Evolutionary conservation across 2,888 invertebrate genomes (phyloP).

Genomic region (Papilio protenor): DNA sequence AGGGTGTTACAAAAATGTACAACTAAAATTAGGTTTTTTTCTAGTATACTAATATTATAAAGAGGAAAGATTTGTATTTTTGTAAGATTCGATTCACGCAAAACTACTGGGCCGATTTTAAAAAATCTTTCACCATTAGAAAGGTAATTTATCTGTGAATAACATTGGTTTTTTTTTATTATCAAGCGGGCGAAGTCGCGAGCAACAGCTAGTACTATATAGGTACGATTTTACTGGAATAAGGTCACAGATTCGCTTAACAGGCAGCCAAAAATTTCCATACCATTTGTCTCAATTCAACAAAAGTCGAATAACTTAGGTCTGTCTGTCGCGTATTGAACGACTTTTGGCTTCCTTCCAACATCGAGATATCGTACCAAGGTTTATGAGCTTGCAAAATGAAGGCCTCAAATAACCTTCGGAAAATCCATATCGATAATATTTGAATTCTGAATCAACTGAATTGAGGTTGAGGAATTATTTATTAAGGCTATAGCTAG

Average conservation of each 20-base stretch:
- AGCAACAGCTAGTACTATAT: background rate
- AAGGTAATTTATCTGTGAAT: too few relatives aligned
- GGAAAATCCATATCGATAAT: background rate
- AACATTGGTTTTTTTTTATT: too few relatives aligned
- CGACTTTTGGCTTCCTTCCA: slow-evolving; percentile 34
- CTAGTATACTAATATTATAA: too few relatives aligned
- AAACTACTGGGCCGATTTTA: too few relatives aligned
- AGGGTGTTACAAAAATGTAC: too few relatives aligned
- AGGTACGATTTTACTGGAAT: background rate
- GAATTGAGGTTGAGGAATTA: background rate
- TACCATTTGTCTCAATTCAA: slow-evolving; percentile 14
- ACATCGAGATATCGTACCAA: slow-evolving; percentile 22
- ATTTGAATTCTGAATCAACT: background rate
- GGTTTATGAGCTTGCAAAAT: slow-evolving; percentile 25
- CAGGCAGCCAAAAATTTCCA: background rate
- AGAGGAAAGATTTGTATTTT: too few relatives aligned
- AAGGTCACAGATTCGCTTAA: slow-evolving; percentile 2
- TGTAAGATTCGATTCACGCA: too few relatives aligned
- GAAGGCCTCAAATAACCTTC: background rate
- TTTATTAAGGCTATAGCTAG: background rate
- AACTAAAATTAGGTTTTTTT: too few relatives aligned
- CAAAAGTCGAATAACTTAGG: slow-evolving; percentile 23
- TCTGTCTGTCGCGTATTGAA: slow-evolving; percentile 7
- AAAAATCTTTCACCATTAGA: too few relatives aligned
- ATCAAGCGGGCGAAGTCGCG: too few relatives aligned